Percentiles rank a stretch among this genome's conserved stretches.
Conservation (phyloP, 53 echinoderm and acorn worm genomes). For the Holothuria scabra region DNA sequence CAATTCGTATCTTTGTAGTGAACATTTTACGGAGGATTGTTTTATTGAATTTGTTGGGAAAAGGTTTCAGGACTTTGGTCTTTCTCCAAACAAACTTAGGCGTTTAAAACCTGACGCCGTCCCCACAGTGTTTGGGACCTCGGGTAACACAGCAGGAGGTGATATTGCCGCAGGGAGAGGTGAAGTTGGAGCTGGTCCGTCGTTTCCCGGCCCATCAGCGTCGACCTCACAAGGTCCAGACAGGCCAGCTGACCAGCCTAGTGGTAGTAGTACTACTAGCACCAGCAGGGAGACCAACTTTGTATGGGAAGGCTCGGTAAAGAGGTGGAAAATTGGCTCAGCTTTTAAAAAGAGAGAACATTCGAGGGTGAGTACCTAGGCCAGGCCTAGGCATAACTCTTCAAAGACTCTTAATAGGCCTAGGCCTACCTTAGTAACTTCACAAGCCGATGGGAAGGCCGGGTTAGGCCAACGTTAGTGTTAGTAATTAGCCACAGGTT, state of each 20-base stretch:
- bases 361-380: constrained; percentile 18
- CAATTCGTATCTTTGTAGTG: background rate
- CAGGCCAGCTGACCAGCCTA: background rate
- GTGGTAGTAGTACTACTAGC: no score
- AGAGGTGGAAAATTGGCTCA: background rate
- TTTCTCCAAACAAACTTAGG: constrained; percentile 2
- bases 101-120: constrained; percentile 4
- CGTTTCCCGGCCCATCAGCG: background rate
- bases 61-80: background rate
- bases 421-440: no score
- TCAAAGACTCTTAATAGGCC: no score
- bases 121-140: background rate
- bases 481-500: no score
- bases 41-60: background rate
- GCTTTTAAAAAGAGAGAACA: constrained; percentile 17
- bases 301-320: background rate
- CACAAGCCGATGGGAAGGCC: no score
- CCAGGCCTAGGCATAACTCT: no score
- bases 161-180: background rate
- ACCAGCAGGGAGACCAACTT: background rate
- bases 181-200: constrained; percentile 11
- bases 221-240: background rate
- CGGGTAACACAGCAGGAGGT: background rate
- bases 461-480: no score
- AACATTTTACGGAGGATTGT: constrained; percentile 9